Evolutionary conservation across 2,888 invertebrate genomes (phyloP), one percentile per base, ranked within the genome.

Genomic region (Tipula lateralis): DNA sequence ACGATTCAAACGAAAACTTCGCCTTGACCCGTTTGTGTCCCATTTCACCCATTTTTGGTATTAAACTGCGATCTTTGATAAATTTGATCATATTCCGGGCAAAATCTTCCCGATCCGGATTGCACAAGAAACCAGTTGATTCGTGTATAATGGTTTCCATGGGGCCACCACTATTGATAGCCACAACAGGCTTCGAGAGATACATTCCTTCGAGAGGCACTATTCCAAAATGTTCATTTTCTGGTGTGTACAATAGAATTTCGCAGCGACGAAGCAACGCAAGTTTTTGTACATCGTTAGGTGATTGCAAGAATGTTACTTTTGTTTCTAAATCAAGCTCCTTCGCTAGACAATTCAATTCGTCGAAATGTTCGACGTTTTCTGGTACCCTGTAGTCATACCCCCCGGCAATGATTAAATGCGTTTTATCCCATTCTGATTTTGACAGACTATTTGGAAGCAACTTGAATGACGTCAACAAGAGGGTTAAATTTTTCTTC

Each of bases 191-290:
- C 88, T 96, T 96, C 2, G 93, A 92, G 89, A 95, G 94, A 88
- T 96, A 96, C 99, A 99, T 99, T 0, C 99, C 98, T 91, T 99
- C 99, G 84, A 99, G 91, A 0, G 99, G 99, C 7, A 99, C 99
- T 87, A 99, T 99, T 4, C 99, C 99, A 91, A 99, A 99, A 91
- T 99, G 99, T 90, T 99, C 99, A 89, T 96, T 96, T 1, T 95
- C 94, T 1, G 99, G 99, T 6, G 99, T 99, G 88, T 99, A 99
- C 29, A 99, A 88, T 24, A 99, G 91, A 86, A 96, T 95, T 84
- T 93, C 92, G 87, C 96, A 95, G 85, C 93, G 91, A 39, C 92
- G 91, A n/a, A 99, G 91, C 24, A 99, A 91, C 13, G 94, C 93
- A 5, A 95, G 92, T 91, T 99, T 99, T 85, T 95, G 93, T 66